phyloP scores from a whole-genome alignment of 2,797 vertebrate genomes.

The Stomatorhinus walkeri region DNA sequence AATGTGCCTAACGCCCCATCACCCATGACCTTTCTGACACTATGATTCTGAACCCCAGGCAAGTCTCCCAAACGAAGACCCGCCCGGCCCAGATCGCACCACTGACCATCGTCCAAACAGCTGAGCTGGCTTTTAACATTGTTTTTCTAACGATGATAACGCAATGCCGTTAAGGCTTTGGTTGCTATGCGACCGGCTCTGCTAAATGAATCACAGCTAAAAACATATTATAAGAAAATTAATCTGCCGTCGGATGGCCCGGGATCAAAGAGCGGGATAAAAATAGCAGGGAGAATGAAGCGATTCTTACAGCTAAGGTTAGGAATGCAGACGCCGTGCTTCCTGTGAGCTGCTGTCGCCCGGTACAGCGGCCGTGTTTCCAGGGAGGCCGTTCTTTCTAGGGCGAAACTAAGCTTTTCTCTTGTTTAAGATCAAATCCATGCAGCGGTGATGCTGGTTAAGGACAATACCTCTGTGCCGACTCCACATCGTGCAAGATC shows the following conservation, averaged over 20 bases:
- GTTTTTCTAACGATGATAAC: background rate
- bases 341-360: background rate
- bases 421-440: background rate
- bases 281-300: background rate
- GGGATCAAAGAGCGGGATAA: background rate
- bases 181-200: slow-evolving; percentile 5
- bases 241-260: slow-evolving; percentile 2
- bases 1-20: background rate
- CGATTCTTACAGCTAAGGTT: background rate
- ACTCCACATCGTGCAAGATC: background rate
- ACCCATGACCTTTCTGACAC: background rate
- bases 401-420: background rate
- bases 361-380: background rate
- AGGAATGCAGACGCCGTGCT: background rate
- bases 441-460: background rate
- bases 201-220: slow-evolving; percentile 14
- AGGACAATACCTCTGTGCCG: background rate
- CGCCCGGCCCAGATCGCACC: background rate
- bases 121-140: background rate
- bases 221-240: background rate
- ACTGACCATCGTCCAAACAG: background rate
- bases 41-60: background rate
- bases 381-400: background rate
- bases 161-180: background rate
- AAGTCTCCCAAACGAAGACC: background rate